Evolutionary conservation across 2,113 vertebrate species (phyloP).

Genomic region (Dipodomys ordii): DNA sequence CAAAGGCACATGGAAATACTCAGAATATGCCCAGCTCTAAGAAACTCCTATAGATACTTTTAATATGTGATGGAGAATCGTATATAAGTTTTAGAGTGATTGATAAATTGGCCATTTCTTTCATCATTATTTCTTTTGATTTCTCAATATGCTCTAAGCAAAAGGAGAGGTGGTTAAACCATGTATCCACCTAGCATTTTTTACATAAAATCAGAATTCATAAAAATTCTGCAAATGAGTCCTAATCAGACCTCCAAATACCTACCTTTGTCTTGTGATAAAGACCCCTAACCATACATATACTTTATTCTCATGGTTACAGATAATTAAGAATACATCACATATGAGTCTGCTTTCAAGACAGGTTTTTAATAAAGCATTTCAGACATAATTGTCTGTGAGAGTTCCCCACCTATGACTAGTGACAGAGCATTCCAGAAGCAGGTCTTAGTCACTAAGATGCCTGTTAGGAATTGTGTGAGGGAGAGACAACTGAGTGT

Average conservation of each 20-base stretch:
- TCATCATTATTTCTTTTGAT: conserved; percentile 15
- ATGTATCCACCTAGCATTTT: neutral
- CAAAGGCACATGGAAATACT: conserved; percentile 5
- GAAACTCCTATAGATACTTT: neutral
- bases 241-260: neutral
- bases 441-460: neutral
- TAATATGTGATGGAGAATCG: neutral
- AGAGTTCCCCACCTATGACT: neutral
- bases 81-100: neutral
- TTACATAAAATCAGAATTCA: neutral
- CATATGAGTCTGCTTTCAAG: neutral
- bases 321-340: neutral
- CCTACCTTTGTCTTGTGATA: neutral
- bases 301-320: neutral
- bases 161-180: neutral
- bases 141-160: conserved; percentile 18
- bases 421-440: neutral
- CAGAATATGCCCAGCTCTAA: neutral
- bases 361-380: neutral
- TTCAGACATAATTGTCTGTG: conserved; percentile 6
- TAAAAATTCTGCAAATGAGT: neutral
- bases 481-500: neutral
- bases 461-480: neutral
- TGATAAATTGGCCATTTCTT: conserved; percentile 23
- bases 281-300: neutral